phyloP scores from a whole-genome alignment of 2,113 vertebrate genomes.

The Galemys pyrenaicus region DNA sequence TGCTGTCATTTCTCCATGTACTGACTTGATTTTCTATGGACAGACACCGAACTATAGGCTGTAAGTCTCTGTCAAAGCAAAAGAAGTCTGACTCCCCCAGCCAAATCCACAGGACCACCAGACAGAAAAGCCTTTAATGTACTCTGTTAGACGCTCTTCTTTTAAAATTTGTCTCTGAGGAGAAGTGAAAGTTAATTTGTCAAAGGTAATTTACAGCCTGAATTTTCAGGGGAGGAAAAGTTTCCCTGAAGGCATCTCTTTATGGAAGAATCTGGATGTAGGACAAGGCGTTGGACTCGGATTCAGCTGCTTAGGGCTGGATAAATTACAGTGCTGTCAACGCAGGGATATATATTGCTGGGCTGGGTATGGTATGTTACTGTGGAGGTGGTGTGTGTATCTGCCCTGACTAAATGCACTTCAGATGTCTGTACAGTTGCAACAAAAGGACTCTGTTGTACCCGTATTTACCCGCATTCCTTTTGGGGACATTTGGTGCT shows the following conservation, averaged over 20 bases:
- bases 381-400: neutral
- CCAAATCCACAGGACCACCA: neutral
- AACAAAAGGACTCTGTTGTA: neutral
- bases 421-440: neutral
- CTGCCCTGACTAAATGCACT: neutral
- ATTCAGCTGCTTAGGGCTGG: neutral
- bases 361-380: neutral
- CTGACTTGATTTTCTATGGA: constrained; percentile 17
- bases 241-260: constrained; percentile 42
- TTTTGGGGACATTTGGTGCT: neutral
- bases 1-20: neutral
- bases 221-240: constrained; percentile 57
- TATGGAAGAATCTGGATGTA: neutral
- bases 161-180: constrained; percentile 48
- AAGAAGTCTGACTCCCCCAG: neutral
- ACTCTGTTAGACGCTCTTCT: constrained; percentile 41
- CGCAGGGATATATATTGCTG: neutral
- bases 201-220: constrained; percentile 64
- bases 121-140: constrained; percentile 10
- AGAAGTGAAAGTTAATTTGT: constrained; percentile 79
- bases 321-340: neutral
- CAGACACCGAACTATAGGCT: constrained; percentile 51
- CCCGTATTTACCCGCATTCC: neutral
- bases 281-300: neutral
- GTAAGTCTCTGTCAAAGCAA: constrained; percentile 11